Evolutionary conservation across 1,140 invertebrate genomes (phyloP), one percentile per base, ranked within the genome.

Genomic region (Papilio polytes): DNA sequence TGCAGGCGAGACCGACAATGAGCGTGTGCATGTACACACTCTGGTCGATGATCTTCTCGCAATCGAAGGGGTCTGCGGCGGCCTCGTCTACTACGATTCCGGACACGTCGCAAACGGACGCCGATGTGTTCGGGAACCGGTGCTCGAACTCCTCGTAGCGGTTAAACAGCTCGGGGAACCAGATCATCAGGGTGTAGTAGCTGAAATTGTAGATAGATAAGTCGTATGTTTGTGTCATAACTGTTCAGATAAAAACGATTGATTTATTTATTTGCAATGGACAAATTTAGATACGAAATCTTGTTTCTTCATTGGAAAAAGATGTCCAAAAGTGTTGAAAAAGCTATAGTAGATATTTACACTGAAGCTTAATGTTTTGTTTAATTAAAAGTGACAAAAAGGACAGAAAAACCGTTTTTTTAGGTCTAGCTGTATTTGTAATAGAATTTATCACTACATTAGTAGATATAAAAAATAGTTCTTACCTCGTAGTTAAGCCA

Each of bases 171-270:
- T 98, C 97, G 10, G 97, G 97, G 91, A 98, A 98, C 97, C 97
- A 98, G 81, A 98, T 96, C 97, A 98, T 98, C 3, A 98, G 93
- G 1, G 97, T 98, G 90, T 98, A 98, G 89, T 98, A 98, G 86
- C 97, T 98, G 89, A 3, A 86, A 85, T 63, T 6, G 81, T 41
- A 70, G n/a, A 26, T 22, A 13, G 18, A 53, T 20, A 22, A 22
- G 56, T 9, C 8, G 12, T 8, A 63, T 26, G 2, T 63, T 26
- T 63, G n/a, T 26, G 1, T 63, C 10, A 9, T 63, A 26, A 63
- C 1, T 10, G 31, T 63, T 22, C 22, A 59, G 8, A 1, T 51
- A 18, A 0, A 51, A 51, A 51, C 13, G 15, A 15, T 13, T 15
- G 15, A 51, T 51, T 51, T 18, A 51, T 51, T 51, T 41, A 18